These are phyloP conservation scores for Drosophila pandora DNA, from an alignment of 1,140 invertebrate species.

Conservation along the genomic window DNA sequence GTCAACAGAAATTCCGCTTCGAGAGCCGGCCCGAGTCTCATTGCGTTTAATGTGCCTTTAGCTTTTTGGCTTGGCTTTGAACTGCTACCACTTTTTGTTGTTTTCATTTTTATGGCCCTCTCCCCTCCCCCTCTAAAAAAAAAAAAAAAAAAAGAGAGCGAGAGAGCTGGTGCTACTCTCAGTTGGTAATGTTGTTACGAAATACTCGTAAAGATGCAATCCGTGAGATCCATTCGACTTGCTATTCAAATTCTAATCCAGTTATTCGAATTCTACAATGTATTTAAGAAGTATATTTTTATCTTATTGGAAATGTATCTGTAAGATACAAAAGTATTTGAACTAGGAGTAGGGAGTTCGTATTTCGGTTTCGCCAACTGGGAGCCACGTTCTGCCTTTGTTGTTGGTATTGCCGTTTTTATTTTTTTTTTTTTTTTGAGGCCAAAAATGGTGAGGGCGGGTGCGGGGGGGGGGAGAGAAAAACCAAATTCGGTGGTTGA, in stretches of 20 bases:
- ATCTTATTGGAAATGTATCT: constrained; percentile 17
- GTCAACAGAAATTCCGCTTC: constrained; percentile 51
- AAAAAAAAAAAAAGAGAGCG: neutral
- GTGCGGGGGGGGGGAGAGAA: constrained; percentile 1
- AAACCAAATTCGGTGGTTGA: constrained; percentile 33
- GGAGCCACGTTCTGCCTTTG: neutral
- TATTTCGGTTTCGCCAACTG: neutral
- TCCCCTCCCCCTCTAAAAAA: neutral
- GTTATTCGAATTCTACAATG: too few species aligned
- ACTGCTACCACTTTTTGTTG: constrained; percentile 43
- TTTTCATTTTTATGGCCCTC: constrained; percentile 12
- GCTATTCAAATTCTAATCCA: too few species aligned
- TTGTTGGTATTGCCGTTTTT: constrained; percentile 5
- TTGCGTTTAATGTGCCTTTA: constrained; percentile 17
- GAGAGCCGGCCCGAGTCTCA: constrained; percentile 27
- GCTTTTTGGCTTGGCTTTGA: constrained; percentile 23
- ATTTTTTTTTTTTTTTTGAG: constrained; percentile 7
- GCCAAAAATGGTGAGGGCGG: neutral
- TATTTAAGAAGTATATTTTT: neutral
- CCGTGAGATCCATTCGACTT: neutral
- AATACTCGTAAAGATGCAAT: constrained; percentile 33
- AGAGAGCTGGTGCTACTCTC: constrained; percentile 6
- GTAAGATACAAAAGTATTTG: neutral
- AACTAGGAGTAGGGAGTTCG: neutral
- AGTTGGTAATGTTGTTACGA: constrained; percentile 42